A percentile compares a stretch with the other conserved stretches of the same genome.
phyloP scores from a whole-genome alignment of 2,113 vertebrate genomes.

The Syngnathus scovelli region DNA sequence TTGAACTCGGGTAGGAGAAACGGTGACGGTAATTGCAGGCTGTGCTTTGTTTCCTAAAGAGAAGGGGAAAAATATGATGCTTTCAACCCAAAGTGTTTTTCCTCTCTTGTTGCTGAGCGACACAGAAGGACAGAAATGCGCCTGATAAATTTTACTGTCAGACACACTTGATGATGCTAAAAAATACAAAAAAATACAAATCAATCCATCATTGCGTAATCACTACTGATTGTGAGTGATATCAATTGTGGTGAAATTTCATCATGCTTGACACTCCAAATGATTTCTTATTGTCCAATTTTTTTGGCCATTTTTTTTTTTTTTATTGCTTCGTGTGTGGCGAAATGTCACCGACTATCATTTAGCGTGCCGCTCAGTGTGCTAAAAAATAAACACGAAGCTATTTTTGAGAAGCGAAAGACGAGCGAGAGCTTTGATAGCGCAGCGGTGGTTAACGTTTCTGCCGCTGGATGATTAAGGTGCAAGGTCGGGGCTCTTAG shows the following conservation, averaged over 20 bases:
- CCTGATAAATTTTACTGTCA: slow-evolving; percentile 64
- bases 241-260: neutral
- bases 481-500: slow-evolving; percentile 17
- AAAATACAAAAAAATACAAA: slow-evolving; percentile 51
- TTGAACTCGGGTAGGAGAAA: slow-evolving; percentile 61
- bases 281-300: too few relatives aligned
- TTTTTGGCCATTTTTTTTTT: neutral
- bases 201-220: slow-evolving; percentile 36
- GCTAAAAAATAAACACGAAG: slow-evolving; percentile 62
- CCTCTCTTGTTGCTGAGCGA: slow-evolving; percentile 71
- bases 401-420: slow-evolving; percentile 42
- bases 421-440: slow-evolving; percentile 57
- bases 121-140: slow-evolving; percentile 67
- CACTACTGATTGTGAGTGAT: neutral
- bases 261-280: too few relatives aligned
- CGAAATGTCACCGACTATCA: neutral
- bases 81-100: slow-evolving; percentile 72
- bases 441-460: slow-evolving; percentile 22
- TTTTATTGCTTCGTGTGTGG: neutral
- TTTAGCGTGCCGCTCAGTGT: slow-evolving; percentile 43
- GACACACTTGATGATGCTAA: slow-evolving; percentile 55
- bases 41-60: slow-evolving; percentile 69
- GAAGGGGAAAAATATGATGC: slow-evolving; percentile 11
- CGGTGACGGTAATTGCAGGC: slow-evolving; percentile 69
- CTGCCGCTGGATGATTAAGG: slow-evolving; percentile 25